A percentile compares a stretch with the other conserved stretches of the same genome.
phyloP scores from a whole-genome alignment of 2,113 vertebrate species.

The Suricata suricatta region DNA sequence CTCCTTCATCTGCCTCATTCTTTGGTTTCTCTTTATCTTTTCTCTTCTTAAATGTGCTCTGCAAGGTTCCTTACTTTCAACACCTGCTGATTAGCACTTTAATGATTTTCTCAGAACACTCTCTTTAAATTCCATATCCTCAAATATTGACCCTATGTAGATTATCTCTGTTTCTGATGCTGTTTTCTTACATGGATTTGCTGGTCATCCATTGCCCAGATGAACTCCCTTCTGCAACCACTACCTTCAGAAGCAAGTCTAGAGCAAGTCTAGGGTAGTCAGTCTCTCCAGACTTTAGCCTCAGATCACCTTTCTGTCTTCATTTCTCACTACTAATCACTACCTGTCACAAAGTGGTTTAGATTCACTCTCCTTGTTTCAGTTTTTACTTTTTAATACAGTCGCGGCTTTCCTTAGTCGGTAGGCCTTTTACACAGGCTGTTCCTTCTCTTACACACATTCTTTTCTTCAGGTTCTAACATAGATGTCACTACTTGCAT shows the following conservation, averaged over 20 bases:
- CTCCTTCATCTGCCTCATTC: neutral
- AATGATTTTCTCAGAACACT: neutral
- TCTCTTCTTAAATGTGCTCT: neutral
- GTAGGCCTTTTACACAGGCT: neutral
- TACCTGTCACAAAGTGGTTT: neutral
- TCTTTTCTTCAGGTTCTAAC: neutral
- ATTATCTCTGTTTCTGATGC: neutral
- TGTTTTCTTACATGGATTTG: neutral
- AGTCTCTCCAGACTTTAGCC: too few relatives aligned
- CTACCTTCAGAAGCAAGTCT: neutral
- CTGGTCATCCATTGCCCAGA: neutral
- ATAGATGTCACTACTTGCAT: neutral
- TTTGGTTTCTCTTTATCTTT: neutral
- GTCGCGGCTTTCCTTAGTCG: neutral
- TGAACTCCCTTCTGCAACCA: neutral
- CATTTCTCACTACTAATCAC: neutral
- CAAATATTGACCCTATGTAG: neutral
- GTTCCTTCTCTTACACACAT: neutral
- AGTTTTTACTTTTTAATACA: slow-evolving; percentile 21
- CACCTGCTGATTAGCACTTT: neutral
- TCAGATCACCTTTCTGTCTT: neutral
- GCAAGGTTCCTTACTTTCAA: neutral
- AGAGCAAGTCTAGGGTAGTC: too few relatives aligned
- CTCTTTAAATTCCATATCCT: neutral
- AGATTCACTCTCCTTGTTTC: neutral